Evolutionary conservation across 2,797 vertebrate genomes (phyloP).

Genomic region (Cryptoblepharus egeriae): DNA sequence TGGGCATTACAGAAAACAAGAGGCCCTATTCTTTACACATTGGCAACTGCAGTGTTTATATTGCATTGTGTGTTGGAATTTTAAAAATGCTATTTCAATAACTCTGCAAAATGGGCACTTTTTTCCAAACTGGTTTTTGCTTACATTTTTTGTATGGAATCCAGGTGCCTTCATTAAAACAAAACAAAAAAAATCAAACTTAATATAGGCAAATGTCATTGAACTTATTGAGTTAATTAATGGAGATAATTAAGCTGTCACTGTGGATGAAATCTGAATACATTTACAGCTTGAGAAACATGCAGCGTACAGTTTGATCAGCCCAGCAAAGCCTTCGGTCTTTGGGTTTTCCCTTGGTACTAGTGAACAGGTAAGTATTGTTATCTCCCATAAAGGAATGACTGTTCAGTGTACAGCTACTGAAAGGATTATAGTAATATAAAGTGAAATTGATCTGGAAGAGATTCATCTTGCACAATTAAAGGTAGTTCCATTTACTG

Average conservation of each 20-base stretch:
- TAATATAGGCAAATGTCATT: constrained; percentile 23
- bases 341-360: constrained; percentile 55
- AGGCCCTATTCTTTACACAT: constrained; percentile 10
- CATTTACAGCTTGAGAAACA: constrained; percentile 37
- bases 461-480: constrained; percentile 52
- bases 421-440: constrained; percentile 54
- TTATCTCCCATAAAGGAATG: constrained; percentile 61
- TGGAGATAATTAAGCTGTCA: constrained; percentile 40
- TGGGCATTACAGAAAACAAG: background rate
- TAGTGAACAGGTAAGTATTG: constrained; percentile 64
- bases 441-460: constrained; percentile 60
- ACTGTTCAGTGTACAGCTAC: constrained; percentile 57
- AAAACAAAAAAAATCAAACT: constrained; percentile 12
- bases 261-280: constrained; percentile 50
- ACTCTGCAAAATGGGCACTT: background rate
- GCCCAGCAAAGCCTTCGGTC: constrained; percentile 46
- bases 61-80: constrained; percentile 4
- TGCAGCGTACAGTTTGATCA: background rate
- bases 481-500: constrained; percentile 54
- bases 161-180: constrained; percentile 25
- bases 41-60: background rate
- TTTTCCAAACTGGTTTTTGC: constrained; percentile 12
- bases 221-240: constrained; percentile 37
- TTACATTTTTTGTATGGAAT: constrained; percentile 4
- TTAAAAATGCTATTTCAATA: background rate